These are phyloP conservation scores for Xenotilapia longispinis DNA, from an alignment of 2,113 vertebrate genomes.

Conservation along the genomic window DNA sequence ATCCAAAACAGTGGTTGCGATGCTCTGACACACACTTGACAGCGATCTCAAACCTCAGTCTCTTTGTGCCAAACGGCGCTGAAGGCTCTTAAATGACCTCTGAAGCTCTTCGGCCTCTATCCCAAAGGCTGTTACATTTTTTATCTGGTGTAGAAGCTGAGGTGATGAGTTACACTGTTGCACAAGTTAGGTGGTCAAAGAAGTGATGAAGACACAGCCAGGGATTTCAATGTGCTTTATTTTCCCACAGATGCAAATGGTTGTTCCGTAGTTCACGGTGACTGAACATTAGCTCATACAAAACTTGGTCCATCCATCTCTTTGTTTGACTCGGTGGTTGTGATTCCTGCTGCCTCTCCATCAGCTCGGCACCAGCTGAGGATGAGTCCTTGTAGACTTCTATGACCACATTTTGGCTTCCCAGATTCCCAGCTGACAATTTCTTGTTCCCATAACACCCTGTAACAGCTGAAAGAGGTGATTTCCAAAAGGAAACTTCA, in stretches of 20 bases:
- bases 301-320: background rate
- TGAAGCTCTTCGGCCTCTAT: background rate
- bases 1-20: constrained; percentile 20
- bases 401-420: constrained; percentile 24
- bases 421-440: constrained; percentile 51
- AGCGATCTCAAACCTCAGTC: background rate
- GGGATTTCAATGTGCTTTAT: background rate
- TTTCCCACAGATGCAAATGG: background rate
- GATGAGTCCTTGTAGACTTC: background rate
- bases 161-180: background rate
- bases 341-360: constrained; percentile 11
- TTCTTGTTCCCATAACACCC: constrained; percentile 36
- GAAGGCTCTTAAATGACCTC: background rate
- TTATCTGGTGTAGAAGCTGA: background rate
- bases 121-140: background rate
- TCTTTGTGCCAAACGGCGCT: background rate
- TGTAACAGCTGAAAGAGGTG: constrained; percentile 39
- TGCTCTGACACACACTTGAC: background rate
- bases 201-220: constrained; percentile 3
- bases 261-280: background rate
- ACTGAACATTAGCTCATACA: background rate
- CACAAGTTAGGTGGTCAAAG: background rate
- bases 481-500: background rate
- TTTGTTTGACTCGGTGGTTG: constrained; percentile 20
- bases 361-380: constrained; percentile 45